Evolutionary conservation across 2,113 vertebrate species (phyloP).

Genomic region (Brachyhypopomus gauderio): DNA sequence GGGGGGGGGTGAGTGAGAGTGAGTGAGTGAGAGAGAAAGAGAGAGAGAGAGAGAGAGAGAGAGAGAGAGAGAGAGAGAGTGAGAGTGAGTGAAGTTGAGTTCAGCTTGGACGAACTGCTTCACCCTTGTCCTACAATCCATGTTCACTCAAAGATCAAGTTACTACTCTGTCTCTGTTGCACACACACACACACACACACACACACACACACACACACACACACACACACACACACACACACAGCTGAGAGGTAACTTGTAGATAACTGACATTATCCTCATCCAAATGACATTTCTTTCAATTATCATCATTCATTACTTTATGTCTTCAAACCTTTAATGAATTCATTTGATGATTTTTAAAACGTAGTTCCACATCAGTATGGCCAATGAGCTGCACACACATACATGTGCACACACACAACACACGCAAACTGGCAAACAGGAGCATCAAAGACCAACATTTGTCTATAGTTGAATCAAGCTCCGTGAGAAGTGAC

Average conservation of each 20-base stretch:
- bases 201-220: conserved; percentile 1
- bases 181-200: neutral
- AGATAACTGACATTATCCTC: conserved; percentile 32
- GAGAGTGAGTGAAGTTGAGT: neutral
- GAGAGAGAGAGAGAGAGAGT: neutral
- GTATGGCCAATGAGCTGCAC: conserved; percentile 5
- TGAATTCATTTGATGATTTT: neutral
- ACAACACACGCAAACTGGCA: neutral
- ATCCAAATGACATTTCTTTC: neutral
- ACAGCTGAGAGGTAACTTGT: conserved; percentile 16
- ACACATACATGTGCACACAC: conserved; percentile 5
- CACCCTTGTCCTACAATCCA: conserved; percentile 40
- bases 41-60: conserved; percentile 22
- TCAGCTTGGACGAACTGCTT: conserved; percentile 14
- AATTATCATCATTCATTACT: conserved; percentile 3
- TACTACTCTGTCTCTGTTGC: neutral
- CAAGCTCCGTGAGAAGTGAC: conserved; percentile 45
- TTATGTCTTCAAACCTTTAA: conserved; percentile 9
- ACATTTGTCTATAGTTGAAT: conserved; percentile 29
- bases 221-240: neutral
- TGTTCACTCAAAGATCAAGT: conserved; percentile 42
- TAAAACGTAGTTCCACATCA: neutral
- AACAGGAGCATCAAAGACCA: conserved; percentile 21
- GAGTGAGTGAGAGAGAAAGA: conserved; percentile 19
- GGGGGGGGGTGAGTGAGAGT: too few relatives aligned